Evolutionary conservation across 2,888 invertebrate species (phyloP).

Genomic region (Physocephala rufipes): DNA sequence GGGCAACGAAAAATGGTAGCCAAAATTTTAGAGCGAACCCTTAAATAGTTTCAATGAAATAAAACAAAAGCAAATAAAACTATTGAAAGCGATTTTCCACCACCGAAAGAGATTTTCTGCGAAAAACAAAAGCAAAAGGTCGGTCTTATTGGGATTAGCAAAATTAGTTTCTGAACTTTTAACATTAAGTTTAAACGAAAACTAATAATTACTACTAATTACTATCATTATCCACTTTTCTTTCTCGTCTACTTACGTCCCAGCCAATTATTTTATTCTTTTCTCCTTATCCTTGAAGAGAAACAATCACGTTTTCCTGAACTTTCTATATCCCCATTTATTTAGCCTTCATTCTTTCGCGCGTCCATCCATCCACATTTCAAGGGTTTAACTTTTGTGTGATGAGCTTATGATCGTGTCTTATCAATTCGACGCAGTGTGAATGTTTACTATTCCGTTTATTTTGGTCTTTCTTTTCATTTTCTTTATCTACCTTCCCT

Average conservation of each 20-base stretch:
- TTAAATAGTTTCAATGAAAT: neutral
- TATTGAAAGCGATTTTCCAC: neutral
- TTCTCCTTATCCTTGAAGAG: neutral
- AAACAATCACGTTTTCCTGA: neutral
- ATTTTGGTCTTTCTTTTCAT: too few species aligned
- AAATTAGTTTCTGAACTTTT: constrained; percentile 22
- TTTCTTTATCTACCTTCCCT: too few species aligned
- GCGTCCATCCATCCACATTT: neutral
- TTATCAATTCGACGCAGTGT: constrained; percentile 21
- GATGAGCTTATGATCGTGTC: constrained; percentile 26
- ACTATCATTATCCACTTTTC: neutral
- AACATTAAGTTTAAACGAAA: constrained; percentile 33
- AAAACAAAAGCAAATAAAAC: neutral
- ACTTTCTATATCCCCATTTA: too few species aligned
- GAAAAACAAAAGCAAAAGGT: too few species aligned
- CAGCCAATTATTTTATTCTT: too few species aligned
- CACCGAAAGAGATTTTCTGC: too few species aligned
- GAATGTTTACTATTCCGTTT: too few species aligned
- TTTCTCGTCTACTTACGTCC: neutral
- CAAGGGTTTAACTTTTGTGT: constrained; percentile 20
- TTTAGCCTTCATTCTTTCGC: too few species aligned
- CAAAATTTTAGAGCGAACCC: too few species aligned
- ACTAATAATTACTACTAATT: constrained; percentile 25
- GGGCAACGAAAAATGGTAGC: too few species aligned
- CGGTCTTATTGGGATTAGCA: too few species aligned